phyloP scores from a whole-genome alignment of 1,140 invertebrate species.

The Zophobas atratus region DNA sequence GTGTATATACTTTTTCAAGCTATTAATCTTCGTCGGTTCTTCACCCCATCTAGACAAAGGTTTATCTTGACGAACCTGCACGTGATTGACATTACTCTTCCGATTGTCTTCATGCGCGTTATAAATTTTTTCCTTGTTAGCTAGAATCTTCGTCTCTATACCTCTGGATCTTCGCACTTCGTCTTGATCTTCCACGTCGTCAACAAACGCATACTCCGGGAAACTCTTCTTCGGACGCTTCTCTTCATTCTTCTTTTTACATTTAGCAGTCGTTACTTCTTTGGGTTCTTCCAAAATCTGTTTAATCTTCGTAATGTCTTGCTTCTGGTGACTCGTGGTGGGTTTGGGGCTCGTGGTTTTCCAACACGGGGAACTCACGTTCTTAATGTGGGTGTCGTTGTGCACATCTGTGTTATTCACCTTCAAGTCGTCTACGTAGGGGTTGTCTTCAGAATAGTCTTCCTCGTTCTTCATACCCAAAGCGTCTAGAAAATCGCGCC shows the following conservation, averaged over 20 bases:
- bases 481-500: constrained; percentile 31
- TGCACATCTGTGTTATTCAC: constrained; percentile 22
- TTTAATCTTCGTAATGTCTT: constrained; percentile 36
- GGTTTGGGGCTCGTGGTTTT: background rate
- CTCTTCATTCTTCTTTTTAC: constrained; percentile 3
- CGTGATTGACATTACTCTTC: background rate
- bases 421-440: constrained; percentile 12
- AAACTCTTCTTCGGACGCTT: constrained; percentile 6
- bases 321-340: background rate
- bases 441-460: constrained; percentile 28
- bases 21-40: background rate
- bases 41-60: background rate
- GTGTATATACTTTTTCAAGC: background rate
- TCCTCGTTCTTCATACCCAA: constrained; percentile 38
- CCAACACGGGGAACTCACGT: background rate
- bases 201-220: background rate
- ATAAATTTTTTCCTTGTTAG: constrained; percentile 14
- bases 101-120: background rate
- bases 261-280: background rate
- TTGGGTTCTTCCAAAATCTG: constrained; percentile 14
- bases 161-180: constrained; percentile 1
- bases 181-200: constrained; percentile 11
- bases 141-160: constrained; percentile 1
- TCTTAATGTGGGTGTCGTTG: constrained; percentile 28
- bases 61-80: background rate